Evolutionary conservation across 1,140 invertebrate genomes (phyloP).

Genomic region (Drosophila ananassae): DNA sequence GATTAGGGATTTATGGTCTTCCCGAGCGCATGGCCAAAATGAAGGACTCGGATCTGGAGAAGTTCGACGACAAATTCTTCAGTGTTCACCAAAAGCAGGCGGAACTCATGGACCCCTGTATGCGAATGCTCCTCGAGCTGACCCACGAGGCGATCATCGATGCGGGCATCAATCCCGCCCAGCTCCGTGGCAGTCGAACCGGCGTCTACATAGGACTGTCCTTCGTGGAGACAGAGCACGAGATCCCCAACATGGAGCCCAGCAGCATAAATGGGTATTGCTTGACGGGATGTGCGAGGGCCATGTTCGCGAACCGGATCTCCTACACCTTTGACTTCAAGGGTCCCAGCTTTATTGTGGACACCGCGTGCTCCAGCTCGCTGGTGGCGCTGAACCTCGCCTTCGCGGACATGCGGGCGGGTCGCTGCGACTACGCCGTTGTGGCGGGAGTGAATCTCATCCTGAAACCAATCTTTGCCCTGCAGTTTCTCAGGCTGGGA

Average conservation of each 20-base stretch:
- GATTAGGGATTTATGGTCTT: slow-evolving; percentile 88
- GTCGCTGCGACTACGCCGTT: slow-evolving; percentile 95
- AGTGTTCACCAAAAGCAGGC: slow-evolving; percentile 97
- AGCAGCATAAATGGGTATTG: slow-evolving; percentile 95
- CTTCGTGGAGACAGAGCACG: slow-evolving; percentile 93
- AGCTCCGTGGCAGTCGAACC: slow-evolving; percentile 91
- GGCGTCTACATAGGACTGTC: slow-evolving; percentile 96
- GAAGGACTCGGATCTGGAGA: slow-evolving; percentile 94
- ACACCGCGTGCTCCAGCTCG: slow-evolving; percentile 98
- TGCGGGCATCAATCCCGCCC: slow-evolving; percentile 93
- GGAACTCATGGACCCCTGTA: slow-evolving; percentile 97
- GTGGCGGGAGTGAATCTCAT: slow-evolving; percentile 94
- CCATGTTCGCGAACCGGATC: slow-evolving; percentile 98
- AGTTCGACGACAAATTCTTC: slow-evolving; percentile 96
- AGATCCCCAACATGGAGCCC: slow-evolving; percentile 88
- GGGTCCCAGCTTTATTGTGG: slow-evolving; percentile 95
- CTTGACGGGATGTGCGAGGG: slow-evolving; percentile 95
- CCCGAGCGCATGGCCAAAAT: slow-evolving; percentile 95
- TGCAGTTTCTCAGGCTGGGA: slow-evolving; percentile 95
- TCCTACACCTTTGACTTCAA: slow-evolving; percentile 97
- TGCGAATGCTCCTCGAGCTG: slow-evolving; percentile 95
- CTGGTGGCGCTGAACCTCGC: slow-evolving; percentile 95
- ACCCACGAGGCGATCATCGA: slow-evolving; percentile 98
- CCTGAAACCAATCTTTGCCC: slow-evolving; percentile 93
- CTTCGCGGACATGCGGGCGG: slow-evolving; percentile 91